Conservation (phyloP, 1,140 invertebrate genomes). For the Rhyacophila brunnea region DNA sequence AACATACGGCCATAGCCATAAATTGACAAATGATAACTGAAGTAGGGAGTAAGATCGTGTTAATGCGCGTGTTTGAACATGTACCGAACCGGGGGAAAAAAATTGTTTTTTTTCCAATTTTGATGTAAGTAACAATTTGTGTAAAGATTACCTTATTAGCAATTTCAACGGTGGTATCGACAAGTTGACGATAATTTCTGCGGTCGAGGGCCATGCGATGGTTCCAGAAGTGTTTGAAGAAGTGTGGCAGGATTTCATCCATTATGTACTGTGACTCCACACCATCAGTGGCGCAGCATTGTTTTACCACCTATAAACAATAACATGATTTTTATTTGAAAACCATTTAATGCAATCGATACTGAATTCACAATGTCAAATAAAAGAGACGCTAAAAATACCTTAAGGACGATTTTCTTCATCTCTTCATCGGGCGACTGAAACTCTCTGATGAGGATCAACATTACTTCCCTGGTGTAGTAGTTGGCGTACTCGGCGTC, state of each 20-base stretch:
- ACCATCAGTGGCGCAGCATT: slow-evolving; percentile 99
- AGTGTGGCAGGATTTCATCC: slow-evolving; percentile 97
- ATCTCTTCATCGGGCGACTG: slow-evolving; percentile 99
- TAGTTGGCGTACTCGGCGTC: slow-evolving; percentile 99
- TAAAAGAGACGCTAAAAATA: too few species aligned
- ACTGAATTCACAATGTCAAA: slow-evolving; percentile 6
- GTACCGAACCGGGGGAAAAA: not conserved
- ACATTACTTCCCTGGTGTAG: slow-evolving; percentile 99
- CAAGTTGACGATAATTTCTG: slow-evolving; percentile 95
- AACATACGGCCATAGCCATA: too few species aligned
- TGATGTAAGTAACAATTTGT: too few species aligned
- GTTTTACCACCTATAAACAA: slow-evolving; percentile 94
- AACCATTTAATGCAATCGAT: too few species aligned
- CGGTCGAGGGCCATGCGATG: slow-evolving; percentile 98
- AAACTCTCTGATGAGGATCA: slow-evolving; percentile 98
- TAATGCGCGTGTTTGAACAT: too few species aligned
- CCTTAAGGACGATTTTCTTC: slow-evolving; percentile 99
- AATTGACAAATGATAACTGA: too few species aligned
- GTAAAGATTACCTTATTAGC: slow-evolving; percentile 80
- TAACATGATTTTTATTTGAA: too few species aligned
- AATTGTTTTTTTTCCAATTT: not conserved
- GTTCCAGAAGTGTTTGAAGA: slow-evolving; percentile 99
- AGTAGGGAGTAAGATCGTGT: too few species aligned
- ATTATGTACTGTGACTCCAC: slow-evolving; percentile 99
- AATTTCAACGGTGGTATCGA: slow-evolving; percentile 99